Percentiles rank a stretch among this genome's conserved stretches.
phyloP scores from a whole-genome alignment of 2,888 invertebrate species.

The Melieria picta region DNA sequence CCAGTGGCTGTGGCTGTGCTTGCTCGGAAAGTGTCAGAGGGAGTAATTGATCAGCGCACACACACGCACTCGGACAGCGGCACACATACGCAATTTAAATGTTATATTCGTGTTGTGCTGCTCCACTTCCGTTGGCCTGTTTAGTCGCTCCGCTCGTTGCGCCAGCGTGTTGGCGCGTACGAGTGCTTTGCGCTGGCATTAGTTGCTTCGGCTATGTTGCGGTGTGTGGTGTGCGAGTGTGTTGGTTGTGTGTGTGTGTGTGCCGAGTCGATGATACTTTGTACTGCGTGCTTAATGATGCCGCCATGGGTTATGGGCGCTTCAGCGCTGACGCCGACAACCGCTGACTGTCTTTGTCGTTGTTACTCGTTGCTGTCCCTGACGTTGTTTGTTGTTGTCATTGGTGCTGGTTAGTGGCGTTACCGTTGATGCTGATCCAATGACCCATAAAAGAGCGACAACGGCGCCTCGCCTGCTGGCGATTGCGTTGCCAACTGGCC shows the following conservation, averaged over 20 bases:
- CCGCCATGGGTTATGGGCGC: conserved; percentile 31
- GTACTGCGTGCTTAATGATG: conserved; percentile 56
- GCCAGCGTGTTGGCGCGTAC: conserved; percentile 12
- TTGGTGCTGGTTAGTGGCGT: neutral
- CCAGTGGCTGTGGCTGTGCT: conserved; percentile 32
- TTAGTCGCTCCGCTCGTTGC: too few relatives aligned
- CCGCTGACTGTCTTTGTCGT: too few relatives aligned
- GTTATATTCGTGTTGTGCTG: too few relatives aligned
- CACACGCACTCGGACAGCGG: neutral
- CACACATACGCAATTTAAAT: conserved; percentile 11
- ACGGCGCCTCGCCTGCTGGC: neutral
- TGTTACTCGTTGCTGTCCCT: too few relatives aligned
- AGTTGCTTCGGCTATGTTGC: neutral
- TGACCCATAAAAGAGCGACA: conserved; percentile 34
- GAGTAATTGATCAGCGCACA: conserved; percentile 11
- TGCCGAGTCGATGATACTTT: conserved; percentile 52
- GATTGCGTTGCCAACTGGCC: neutral
- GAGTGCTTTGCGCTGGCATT: neutral
- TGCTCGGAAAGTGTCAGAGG: conserved; percentile 45
- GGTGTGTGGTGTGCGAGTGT: neutral
- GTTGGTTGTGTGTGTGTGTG: neutral
- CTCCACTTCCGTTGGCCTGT: too few relatives aligned
- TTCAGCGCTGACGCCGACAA: neutral
- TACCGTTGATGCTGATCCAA: conserved; percentile 27
- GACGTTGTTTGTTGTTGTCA: neutral